phyloP scores from a whole-genome alignment of 2,888 invertebrate species.

The Eupeodes latifasciatus region DNA sequence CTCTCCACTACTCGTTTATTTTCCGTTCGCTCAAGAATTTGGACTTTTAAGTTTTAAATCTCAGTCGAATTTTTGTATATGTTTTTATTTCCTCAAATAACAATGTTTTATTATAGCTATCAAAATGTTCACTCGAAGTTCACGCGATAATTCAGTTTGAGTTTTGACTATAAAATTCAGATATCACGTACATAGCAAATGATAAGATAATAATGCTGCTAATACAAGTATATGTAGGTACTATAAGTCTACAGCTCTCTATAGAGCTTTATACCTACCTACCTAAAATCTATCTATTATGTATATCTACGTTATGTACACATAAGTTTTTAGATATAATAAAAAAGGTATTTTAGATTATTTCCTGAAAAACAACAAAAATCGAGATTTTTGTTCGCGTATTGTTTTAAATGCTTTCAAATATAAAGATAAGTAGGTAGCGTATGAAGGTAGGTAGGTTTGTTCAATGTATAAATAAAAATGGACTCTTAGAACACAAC shows the following conservation, averaged over 20 bases:
- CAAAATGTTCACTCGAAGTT: slow-evolving; percentile 38
- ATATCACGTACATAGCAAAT: slow-evolving; percentile 61
- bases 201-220: slow-evolving; percentile 59
- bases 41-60: background rate
- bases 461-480: background rate
- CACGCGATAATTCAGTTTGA: slow-evolving; percentile 57
- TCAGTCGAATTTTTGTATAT: slow-evolving; percentile 3
- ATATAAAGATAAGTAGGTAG: no score
- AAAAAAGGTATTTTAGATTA: slow-evolving; percentile 29
- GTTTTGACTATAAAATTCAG: slow-evolving; percentile 67
- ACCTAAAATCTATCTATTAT: slow-evolving; percentile 35
- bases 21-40: slow-evolving; percentile 16
- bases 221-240: slow-evolving; percentile 4
- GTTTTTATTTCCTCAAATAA: slow-evolving; percentile 43
- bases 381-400: background rate
- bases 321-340: slow-evolving; percentile 8
- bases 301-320: background rate
- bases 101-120: slow-evolving; percentile 53
- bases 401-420: slow-evolving; percentile 1
- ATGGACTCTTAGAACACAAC: background rate
- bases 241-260: background rate
- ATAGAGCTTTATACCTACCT: slow-evolving; percentile 17
- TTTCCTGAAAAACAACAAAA: slow-evolving; percentile 37
- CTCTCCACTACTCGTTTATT: background rate
- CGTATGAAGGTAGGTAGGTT: no score